Percentiles rank a stretch among this genome's conserved stretches.
Evolutionary conservation across 2,888 invertebrate genomes (phyloP).

Genomic region (Parnassius orleans): DNA sequence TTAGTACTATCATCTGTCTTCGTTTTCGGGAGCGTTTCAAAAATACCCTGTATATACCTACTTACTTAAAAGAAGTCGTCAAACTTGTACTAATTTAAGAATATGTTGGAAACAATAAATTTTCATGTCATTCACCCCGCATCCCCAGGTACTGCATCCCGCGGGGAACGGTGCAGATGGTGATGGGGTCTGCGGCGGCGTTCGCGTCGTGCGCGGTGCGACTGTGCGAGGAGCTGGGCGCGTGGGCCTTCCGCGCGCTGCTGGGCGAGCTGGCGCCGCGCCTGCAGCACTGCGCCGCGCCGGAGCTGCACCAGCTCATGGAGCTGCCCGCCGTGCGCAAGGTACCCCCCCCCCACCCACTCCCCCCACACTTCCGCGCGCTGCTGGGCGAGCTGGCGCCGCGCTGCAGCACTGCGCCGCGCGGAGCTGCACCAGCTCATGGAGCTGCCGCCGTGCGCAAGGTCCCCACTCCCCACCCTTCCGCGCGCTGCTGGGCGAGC

Average conservation of each 20-base stretch:
- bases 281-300: slow-evolving; percentile 90
- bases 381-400: too few species aligned
- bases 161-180: slow-evolving; percentile 90
- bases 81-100: too few species aligned
- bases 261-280: slow-evolving; percentile 51
- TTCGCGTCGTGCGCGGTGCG: slow-evolving; percentile 88
- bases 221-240: slow-evolving; percentile 89
- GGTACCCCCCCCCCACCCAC: background rate
- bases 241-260: slow-evolving; percentile 53
- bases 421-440: background rate
- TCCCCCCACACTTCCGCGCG: too few species aligned
- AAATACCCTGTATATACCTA: too few species aligned
- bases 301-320: slow-evolving; percentile 90
- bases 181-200: slow-evolving; percentile 85
- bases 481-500: too few species aligned
- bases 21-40: too few species aligned
- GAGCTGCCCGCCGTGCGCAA: slow-evolving; percentile 89
- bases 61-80: too few species aligned
- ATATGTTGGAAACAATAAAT: too few species aligned
- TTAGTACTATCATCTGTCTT: too few species aligned
- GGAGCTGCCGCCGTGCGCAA: too few species aligned
- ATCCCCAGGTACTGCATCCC: slow-evolving; percentile 80
- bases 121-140: too few species aligned
- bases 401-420: background rate
- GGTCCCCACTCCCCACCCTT: too few species aligned